Percentiles rank a stretch among this genome's conserved stretches.
Evolutionary conservation across 2,797 vertebrate species (phyloP).

Genomic region (Chiloscyllium punctatum): DNA sequence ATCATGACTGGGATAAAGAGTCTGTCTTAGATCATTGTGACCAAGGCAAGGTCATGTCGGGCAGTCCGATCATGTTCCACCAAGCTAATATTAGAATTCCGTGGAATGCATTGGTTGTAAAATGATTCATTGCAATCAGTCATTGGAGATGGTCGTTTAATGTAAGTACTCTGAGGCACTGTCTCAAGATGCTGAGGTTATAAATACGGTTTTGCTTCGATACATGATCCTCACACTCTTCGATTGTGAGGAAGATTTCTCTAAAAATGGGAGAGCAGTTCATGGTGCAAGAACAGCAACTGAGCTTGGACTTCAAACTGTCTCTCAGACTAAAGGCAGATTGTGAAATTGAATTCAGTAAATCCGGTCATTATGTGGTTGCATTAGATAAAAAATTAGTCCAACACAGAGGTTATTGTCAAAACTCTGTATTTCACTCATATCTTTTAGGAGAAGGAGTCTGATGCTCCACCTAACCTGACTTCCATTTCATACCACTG

Average conservation of each 20-base stretch:
- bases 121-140: not conserved
- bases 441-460: not conserved
- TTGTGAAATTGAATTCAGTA: not conserved
- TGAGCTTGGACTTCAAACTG: not conserved
- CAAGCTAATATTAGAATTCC: not conserved
- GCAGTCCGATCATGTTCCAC: not conserved
- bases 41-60: conserved; percentile 2
- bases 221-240: not conserved
- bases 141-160: not conserved
- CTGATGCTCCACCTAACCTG: not conserved
- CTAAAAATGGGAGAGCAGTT: not conserved
- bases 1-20: not conserved
- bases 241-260: not conserved
- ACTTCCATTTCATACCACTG: too few species aligned
- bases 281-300: not conserved
- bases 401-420: not conserved
- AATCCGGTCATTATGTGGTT: not conserved
- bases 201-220: not conserved
- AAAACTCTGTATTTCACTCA: not conserved
- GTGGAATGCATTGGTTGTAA: not conserved
- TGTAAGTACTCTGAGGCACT: not conserved
- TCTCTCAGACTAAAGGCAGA: not conserved
- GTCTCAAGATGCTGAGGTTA: not conserved
- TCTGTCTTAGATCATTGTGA: not conserved
- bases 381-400: not conserved